Evolutionary conservation across 2,113 vertebrate species (phyloP).

Genomic region (Plectropomus leopardus): DNA sequence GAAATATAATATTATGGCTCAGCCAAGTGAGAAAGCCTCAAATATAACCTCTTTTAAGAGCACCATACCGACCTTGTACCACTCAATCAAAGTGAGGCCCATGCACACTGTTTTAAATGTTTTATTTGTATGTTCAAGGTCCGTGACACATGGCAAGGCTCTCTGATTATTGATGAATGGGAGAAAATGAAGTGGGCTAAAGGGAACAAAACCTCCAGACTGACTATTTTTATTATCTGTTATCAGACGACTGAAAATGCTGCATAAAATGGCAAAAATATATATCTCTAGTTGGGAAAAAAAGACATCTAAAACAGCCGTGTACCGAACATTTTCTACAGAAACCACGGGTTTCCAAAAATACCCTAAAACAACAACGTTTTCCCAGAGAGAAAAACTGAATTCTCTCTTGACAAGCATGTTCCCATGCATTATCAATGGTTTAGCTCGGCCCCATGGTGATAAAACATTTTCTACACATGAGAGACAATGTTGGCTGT

Average conservation of each 20-base stretch:
- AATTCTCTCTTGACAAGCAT: constrained; percentile 54
- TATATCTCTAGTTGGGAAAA: neutral
- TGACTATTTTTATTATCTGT: constrained; percentile 20
- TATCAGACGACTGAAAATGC: neutral
- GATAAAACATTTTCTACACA: constrained; percentile 63
- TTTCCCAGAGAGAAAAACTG: constrained; percentile 39
- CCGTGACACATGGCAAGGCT: constrained; percentile 35
- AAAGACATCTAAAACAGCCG: neutral
- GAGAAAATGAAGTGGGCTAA: constrained; percentile 23
- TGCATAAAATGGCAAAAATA: constrained; percentile 9
- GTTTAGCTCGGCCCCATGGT: constrained; percentile 41
- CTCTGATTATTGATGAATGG: constrained; percentile 48
- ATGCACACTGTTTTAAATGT: constrained; percentile 42
- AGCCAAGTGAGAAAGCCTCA: constrained; percentile 7
- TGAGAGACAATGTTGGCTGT: constrained; percentile 57
- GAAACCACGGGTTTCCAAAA: constrained; percentile 29
- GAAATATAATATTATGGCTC: constrained; percentile 15
- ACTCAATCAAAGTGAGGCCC: constrained; percentile 30
- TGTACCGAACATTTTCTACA: constrained; percentile 15
- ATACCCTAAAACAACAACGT: constrained; percentile 27
- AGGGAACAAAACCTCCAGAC: constrained; percentile 24
- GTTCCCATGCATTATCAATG: constrained; percentile 66
- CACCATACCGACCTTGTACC: constrained; percentile 2
- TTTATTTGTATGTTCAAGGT: constrained; percentile 56
- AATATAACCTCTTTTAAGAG: constrained; percentile 14